Conservation (phyloP, 2,888 invertebrate genomes). For the Nemurella pictetii region DNA sequence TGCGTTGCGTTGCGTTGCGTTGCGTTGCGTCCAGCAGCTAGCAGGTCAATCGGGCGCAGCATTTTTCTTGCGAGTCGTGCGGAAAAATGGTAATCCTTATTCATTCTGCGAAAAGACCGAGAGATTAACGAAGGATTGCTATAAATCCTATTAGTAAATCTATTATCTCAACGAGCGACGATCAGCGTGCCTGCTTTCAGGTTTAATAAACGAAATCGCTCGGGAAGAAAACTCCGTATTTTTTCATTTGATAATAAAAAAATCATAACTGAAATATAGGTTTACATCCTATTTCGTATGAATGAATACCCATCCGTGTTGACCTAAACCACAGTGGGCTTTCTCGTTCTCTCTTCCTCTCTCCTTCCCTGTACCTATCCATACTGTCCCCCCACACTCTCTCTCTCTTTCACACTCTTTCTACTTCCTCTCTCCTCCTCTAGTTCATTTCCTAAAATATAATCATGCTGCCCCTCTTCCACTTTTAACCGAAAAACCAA, state of each 20-base stretch:
- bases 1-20: background rate
- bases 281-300: background rate
- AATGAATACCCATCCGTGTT: background rate
- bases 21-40: background rate
- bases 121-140: background rate
- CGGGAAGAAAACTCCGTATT: background rate
- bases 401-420: slow-evolving; percentile 16
- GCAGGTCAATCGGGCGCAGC: no score
- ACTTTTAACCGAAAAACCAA: slow-evolving; percentile 3
- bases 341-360: slow-evolving; percentile 14
- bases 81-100: no score
- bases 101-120: background rate
- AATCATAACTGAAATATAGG: background rate
- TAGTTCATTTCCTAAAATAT: background rate
- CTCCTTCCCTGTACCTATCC: slow-evolving; percentile 13
- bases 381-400: background rate
- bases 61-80: no score
- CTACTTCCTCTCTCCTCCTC: background rate
- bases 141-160: background rate
- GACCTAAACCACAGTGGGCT: background rate
- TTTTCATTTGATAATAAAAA: background rate
- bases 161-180: background rate
- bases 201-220: no score
- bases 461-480: background rate
- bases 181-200: background rate